These are phyloP conservation scores for Astur gentilis DNA, from an alignment of 2,113 vertebrate genomes.

Conservation along the genomic window DNA sequence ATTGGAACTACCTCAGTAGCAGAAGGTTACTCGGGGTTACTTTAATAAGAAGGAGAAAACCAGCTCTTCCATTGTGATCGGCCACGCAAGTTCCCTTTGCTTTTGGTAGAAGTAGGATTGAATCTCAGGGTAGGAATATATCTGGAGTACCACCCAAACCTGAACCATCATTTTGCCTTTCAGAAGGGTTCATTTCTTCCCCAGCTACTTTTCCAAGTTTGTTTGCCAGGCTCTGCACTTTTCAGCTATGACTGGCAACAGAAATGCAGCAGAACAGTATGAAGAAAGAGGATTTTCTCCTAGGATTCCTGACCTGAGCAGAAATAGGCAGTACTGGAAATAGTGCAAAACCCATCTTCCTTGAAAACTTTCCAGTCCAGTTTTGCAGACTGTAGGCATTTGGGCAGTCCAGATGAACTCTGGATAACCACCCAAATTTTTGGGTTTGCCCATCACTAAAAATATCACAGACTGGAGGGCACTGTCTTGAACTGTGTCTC, in stretches of 20 bases:
- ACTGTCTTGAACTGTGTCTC: slow-evolving; percentile 23
- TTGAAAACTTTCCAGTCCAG: slow-evolving; percentile 28
- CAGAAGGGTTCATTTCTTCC: neutral
- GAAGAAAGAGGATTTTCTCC: slow-evolving; percentile 41
- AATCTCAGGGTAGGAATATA: neutral
- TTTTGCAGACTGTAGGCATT: slow-evolving; percentile 49
- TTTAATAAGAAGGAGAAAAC: neutral
- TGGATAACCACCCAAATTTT: slow-evolving; percentile 54
- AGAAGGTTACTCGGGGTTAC: neutral
- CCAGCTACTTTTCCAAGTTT: neutral
- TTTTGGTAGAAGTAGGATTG: neutral
- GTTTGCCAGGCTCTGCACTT: neutral
- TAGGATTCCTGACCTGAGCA: slow-evolving; percentile 6
- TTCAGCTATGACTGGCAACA: neutral
- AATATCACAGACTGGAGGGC: slow-evolving; percentile 37
- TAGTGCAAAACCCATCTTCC: slow-evolving; percentile 17
- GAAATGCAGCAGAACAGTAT: neutral
- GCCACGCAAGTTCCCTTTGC: neutral
- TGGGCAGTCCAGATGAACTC: slow-evolving; percentile 45
- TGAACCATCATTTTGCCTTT: neutral
- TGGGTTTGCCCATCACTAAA: slow-evolving; percentile 29
- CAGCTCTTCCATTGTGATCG: neutral
- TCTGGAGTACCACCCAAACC: neutral
- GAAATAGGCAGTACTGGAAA: slow-evolving; percentile 46
- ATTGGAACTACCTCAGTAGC: neutral